A percentile compares a stretch with the other conserved stretches of the same genome.
Evolutionary conservation across 2,797 vertebrate species (phyloP).

Genomic region (Enteromius fasciolatus): DNA sequence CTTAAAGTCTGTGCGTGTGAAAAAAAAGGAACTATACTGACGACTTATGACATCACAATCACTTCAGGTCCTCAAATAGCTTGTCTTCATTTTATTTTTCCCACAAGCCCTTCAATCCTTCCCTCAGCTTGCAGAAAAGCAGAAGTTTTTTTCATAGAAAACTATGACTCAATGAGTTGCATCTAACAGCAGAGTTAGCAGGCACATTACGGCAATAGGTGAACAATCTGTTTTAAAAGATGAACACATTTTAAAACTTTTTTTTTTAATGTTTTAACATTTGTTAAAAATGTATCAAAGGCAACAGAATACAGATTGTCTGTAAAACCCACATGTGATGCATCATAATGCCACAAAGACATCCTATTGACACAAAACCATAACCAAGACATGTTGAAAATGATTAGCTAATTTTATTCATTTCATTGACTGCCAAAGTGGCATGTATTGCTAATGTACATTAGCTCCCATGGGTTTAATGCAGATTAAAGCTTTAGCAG

Average conservation of each 20-base stretch:
- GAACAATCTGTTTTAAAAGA: not conserved
- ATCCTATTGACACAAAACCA: not conserved
- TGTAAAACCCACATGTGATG: not conserved
- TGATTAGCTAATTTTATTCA: not conserved
- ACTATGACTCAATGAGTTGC: not conserved
- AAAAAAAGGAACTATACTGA: conserved; percentile 69
- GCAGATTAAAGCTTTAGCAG: no score
- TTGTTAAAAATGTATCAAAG: not conserved
- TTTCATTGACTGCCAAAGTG: not conserved
- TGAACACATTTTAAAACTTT: no score
- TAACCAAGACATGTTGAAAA: not conserved
- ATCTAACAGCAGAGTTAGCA: conserved; percentile 7
- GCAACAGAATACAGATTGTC: not conserved
- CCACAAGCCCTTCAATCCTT: conserved; percentile 51
- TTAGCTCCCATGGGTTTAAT: not conserved
- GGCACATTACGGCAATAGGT: not conserved
- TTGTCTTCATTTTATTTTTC: conserved; percentile 59
- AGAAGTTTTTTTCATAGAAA: conserved; percentile 65
- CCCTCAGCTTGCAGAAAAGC: conserved; percentile 59
- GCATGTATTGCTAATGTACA: not conserved
- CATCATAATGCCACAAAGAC: conserved; percentile 12
- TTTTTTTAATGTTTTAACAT: not conserved
- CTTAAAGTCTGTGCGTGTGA: conserved; percentile 73
- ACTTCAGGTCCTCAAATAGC: conserved; percentile 69
- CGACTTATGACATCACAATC: conserved; percentile 75